Conservation (phyloP, 1,140 invertebrate species). For the Platorchestia sp. region DNA sequence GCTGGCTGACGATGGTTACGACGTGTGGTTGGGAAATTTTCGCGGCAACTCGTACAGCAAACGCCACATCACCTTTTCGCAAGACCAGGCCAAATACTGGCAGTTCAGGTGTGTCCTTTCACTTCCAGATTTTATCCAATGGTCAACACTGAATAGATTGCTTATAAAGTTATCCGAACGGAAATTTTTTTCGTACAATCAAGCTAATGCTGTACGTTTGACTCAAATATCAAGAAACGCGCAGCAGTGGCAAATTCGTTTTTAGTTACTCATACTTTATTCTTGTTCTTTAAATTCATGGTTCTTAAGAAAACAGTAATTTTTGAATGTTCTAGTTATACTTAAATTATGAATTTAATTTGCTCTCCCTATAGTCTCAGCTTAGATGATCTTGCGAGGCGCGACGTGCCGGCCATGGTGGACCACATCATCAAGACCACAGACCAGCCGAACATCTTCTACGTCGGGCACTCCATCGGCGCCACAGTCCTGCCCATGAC, state of each 20-base stretch:
- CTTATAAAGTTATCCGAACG: background rate
- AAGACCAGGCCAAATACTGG: constrained; percentile 68
- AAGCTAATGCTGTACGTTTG: background rate
- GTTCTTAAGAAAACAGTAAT: background rate
- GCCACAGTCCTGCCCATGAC: background rate
- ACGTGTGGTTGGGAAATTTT: constrained; percentile 81
- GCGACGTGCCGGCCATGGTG: constrained; percentile 80
- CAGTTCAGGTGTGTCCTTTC: constrained; percentile 64
- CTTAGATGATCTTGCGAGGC: constrained; percentile 83
- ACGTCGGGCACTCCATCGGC: constrained; percentile 77
- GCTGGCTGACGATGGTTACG: constrained; percentile 81
- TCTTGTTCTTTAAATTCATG: too few relatives aligned
- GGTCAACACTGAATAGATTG: background rate
- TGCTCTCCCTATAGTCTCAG: constrained; percentile 69
- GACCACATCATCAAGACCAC: constrained; percentile 77
- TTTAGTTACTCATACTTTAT: too few relatives aligned
- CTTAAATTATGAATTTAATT: background rate
- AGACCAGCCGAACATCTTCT: constrained; percentile 75
- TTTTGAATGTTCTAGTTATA: background rate
- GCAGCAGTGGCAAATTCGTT: too few relatives aligned
- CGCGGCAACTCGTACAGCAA: constrained; percentile 77
- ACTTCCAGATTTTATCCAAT: background rate
- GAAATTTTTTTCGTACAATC: background rate
- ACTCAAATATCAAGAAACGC: background rate
- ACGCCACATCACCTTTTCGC: constrained; percentile 68